Evolutionary conservation across 2,888 invertebrate genomes (phyloP).

Genomic region (Xestia c-nigrum): DNA sequence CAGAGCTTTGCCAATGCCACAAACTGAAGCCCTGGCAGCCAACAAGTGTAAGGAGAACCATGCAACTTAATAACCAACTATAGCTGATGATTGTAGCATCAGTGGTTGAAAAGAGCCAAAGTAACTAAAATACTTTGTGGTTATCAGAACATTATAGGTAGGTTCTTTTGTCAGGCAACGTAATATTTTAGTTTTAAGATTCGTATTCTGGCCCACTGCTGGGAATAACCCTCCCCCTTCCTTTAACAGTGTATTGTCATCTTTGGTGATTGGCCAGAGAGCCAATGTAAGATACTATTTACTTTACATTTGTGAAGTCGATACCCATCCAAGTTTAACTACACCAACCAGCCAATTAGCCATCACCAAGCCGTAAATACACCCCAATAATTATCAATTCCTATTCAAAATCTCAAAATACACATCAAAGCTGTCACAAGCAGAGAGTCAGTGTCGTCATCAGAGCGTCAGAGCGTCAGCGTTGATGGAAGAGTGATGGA

Average conservation of each 20-base stretch:
- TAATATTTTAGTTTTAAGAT: neutral
- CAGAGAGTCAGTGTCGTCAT: conserved; percentile 57
- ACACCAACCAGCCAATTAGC: conserved; percentile 33
- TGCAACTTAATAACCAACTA: neutral
- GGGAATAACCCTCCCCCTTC: too few species aligned
- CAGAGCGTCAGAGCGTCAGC: conserved; percentile 59
- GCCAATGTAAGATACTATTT: neutral
- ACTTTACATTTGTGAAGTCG: neutral
- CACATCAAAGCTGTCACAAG: conserved; percentile 48
- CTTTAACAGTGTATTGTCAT: too few species aligned
- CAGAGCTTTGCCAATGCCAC: neutral
- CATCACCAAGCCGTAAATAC: conserved; percentile 5
- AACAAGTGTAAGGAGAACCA: neutral
- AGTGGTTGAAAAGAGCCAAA: too few species aligned
- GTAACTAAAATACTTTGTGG: neutral
- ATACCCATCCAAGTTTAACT: neutral
- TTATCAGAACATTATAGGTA: neutral
- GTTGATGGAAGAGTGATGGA: conserved; percentile 87
- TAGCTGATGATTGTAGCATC: neutral
- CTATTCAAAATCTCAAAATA: conserved; percentile 43
- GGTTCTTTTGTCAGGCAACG: neutral
- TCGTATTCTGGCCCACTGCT: too few species aligned
- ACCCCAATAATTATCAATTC: conserved; percentile 27
- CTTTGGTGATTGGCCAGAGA: too few species aligned
- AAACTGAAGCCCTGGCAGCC: neutral